Base-by-base conservation (phyloP, 2,888 invertebrate species). In the Tachina lurida region DNA sequence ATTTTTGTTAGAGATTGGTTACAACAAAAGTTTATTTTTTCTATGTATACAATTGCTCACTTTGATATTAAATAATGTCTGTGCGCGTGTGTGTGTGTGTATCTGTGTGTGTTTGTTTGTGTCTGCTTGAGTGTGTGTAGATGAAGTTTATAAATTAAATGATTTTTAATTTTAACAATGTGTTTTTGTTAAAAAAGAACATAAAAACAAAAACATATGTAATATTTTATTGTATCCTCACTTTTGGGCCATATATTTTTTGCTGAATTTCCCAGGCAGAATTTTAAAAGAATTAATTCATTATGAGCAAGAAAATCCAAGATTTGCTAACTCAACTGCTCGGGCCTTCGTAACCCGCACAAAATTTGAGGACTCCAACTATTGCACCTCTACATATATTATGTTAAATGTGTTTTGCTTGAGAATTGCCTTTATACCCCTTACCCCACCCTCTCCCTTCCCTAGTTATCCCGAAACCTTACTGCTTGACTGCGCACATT, bases 81-180 rank as follows among this genome's bases (percentile, higher is more conserved):
- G n/a, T 5, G 47, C 15, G 15, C 19, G 10, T 4, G 56, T 45
- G 47, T 19, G 12, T 9, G 45, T 47, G 68, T 62, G 58, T 47
- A 8, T 63, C 12, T 49, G 1, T 56, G n/a, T 31, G 0, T 31
- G 39, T 39, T 4, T 43, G 12, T 63, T n/a, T 49, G 1, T 56
- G n/a, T 31, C 0, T 31, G 39, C 17, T 4, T 43, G 45, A 52
- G 17, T 41, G 56, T 43, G 5, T 65, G 22, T 52, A 19, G 13
- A 19, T 15, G 10, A 19, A 68, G 65, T 56, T 49, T 70, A 45
- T 58, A 73, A 73, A 80, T 77, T 76, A 76, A 77, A 76, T 84
- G 73, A 84, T 73, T 81, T 80, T 80, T 77, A 76, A 84, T 84
- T 76, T 67, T 17, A 67, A 76, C 49, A 65, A 58, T 43, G 43